Conservation (phyloP, 2,113 vertebrate genomes). For the Toxostoma redivivum region DNA sequence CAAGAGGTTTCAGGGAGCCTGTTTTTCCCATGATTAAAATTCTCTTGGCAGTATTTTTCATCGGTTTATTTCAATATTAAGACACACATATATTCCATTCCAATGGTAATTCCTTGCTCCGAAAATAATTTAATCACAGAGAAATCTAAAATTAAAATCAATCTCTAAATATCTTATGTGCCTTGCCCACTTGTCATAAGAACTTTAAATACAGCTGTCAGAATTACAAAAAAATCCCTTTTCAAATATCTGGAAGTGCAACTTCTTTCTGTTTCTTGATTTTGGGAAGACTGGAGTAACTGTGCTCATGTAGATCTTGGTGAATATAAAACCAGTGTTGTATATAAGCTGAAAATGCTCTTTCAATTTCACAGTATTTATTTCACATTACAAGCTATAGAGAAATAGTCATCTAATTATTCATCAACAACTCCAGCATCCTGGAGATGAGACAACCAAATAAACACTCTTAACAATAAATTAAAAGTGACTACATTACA, state of each 20-base stretch:
- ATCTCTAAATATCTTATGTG: not conserved
- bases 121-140: not conserved
- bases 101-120: not conserved
- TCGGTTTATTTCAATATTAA: slow-evolving; percentile 51
- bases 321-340: not conserved
- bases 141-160: not conserved
- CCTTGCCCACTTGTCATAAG: not conserved
- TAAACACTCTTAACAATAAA: not conserved
- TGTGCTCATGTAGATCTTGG: not conserved
- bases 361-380: not conserved
- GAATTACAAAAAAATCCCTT: not conserved
- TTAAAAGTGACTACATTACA: not conserved
- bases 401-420: not conserved
- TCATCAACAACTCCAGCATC: not conserved
- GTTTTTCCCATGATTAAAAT: slow-evolving; percentile 49
- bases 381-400: not conserved
- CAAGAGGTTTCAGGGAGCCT: not conserved
- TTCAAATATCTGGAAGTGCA: not conserved
- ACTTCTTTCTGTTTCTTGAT: not conserved
- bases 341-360: not conserved
- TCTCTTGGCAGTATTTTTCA: slow-evolving; percentile 3
- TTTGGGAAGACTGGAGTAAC: not conserved
- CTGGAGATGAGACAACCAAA: not conserved
- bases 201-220: not conserved
- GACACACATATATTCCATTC: not conserved